These are phyloP conservation scores for Leptoclinus maculatus DNA, from an alignment of 2,797 vertebrate genomes.

Conservation along the genomic window DNA sequence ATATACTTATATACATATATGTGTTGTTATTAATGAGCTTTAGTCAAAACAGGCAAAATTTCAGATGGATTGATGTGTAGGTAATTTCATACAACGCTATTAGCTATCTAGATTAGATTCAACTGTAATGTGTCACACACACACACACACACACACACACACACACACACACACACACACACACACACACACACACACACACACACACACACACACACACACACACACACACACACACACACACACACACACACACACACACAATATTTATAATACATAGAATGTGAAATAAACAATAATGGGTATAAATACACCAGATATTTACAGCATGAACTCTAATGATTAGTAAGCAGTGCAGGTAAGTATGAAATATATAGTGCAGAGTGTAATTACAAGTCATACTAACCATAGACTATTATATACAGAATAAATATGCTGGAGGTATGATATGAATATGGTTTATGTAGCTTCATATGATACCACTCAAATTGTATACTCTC, in stretches of 20 bases:
- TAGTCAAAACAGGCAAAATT: conserved; percentile 18
- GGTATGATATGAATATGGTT: background rate
- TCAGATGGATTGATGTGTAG: conserved; percentile 27
- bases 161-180: background rate
- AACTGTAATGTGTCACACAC: background rate
- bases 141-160: background rate
- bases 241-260: background rate
- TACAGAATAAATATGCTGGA: too few relatives aligned
- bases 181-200: background rate
- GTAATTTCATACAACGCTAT: conserved; percentile 19
- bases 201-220: background rate
- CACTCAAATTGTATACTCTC: background rate
- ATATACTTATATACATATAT: background rate
- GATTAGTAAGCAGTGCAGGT: background rate
- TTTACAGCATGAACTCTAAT: background rate
- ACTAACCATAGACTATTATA: background rate
- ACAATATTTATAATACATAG: background rate
- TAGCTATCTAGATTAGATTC: background rate
- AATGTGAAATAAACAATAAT: background rate
- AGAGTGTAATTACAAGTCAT: conserved; percentile 4
- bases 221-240: background rate
- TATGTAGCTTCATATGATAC: background rate
- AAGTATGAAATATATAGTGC: background rate
- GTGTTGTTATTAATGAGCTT: background rate
- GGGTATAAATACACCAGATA: background rate